A percentile compares a stretch with the other conserved stretches of the same genome.
phyloP scores from a whole-genome alignment of 1,140 invertebrate genomes.

The Ceratitis capitata region DNA sequence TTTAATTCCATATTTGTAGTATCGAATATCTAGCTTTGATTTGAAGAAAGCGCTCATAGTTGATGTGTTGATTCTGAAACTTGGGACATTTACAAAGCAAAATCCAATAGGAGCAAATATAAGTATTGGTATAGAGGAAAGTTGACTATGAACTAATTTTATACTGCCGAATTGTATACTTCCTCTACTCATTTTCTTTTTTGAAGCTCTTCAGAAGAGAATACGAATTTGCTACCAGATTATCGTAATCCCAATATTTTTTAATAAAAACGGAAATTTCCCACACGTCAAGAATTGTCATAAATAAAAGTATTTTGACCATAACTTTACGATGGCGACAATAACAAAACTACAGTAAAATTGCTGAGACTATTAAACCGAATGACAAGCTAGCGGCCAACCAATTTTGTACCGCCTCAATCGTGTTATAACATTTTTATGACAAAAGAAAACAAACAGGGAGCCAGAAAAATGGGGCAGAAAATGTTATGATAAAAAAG shows the following conservation, averaged over 20 bases:
- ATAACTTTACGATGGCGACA: neutral
- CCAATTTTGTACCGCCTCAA: neutral
- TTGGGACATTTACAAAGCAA: too few species aligned
- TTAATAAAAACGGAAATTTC: neutral
- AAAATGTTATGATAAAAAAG: neutral
- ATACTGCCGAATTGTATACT: too few species aligned
- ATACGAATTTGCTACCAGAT: neutral
- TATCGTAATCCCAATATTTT: neutral
- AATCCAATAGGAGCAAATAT: too few species aligned
- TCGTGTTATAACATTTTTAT: neutral
- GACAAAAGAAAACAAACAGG: neutral
- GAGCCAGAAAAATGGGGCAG: neutral
- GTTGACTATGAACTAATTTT: too few species aligned
- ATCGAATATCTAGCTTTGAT: too few species aligned
- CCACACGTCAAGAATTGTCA: neutral
- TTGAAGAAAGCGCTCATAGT: too few species aligned
- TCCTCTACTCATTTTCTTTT: too few species aligned
- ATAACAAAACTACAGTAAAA: neutral
- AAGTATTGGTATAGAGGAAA: too few species aligned
- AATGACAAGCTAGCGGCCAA: neutral
- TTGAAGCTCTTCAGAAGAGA: neutral
- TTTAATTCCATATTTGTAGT: too few species aligned
- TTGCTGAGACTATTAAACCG: neutral
- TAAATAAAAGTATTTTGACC: too few species aligned
- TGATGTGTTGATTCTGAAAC: too few species aligned